Conservation (phyloP, 2,113 vertebrate species). For the Chiloscyllium plagiosum region DNA sequence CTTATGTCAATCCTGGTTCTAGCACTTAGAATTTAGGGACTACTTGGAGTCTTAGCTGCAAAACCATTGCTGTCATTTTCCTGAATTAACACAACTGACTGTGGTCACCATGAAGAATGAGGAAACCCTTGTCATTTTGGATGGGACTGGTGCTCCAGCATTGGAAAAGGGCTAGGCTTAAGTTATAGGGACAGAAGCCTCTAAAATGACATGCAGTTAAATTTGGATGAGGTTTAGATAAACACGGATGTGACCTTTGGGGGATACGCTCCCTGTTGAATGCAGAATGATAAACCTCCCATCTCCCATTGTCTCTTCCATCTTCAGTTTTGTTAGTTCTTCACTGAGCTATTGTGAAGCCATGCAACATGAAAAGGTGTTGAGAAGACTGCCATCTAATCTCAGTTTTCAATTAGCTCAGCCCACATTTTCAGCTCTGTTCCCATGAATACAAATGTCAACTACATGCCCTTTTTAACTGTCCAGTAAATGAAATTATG, state of each 20-base stretch:
- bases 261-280: neutral
- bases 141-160: neutral
- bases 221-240: neutral
- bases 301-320: neutral
- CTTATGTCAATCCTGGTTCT: too few relatives aligned
- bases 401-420: neutral
- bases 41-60: too few relatives aligned
- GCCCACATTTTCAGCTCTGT: neutral
- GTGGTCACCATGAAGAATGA: too few relatives aligned
- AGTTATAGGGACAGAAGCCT: neutral
- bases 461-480: neutral
- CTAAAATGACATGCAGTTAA: neutral
- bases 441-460: neutral
- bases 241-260: neutral
- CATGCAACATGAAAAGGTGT: neutral
- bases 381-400: neutral
- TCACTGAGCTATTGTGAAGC: neutral
- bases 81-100: too few relatives aligned
- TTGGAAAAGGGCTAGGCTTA: neutral
- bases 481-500: neutral
- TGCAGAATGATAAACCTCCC: neutral
- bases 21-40: too few relatives aligned
- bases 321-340: neutral
- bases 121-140: neutral
- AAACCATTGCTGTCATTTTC: too few relatives aligned